Conservation (phyloP, 2,113 vertebrate genomes). For the Aldabrachelys gigantea region DNA sequence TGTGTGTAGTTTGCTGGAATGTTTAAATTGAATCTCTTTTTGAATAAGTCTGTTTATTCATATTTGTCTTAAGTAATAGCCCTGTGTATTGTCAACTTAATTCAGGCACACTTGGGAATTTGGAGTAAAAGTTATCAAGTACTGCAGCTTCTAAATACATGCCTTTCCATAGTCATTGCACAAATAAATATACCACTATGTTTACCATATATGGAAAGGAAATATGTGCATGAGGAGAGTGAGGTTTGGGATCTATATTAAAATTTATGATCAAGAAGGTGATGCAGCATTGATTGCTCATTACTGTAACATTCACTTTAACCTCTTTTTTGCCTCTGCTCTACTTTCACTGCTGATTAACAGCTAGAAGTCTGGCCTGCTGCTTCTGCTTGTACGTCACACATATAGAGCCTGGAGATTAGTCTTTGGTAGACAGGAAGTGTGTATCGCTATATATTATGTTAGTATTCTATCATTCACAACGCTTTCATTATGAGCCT, state of each 20-base stretch:
- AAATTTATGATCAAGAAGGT: slow-evolving; percentile 59
- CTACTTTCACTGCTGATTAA: slow-evolving; percentile 53
- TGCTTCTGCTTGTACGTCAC: slow-evolving; percentile 21
- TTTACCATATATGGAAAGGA: not conserved
- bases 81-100: too few relatives aligned
- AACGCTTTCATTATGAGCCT: slow-evolving; percentile 50
- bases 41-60: too few relatives aligned
- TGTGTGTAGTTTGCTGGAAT: too few relatives aligned
- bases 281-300: slow-evolving; percentile 2
- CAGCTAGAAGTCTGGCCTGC: slow-evolving; percentile 26
- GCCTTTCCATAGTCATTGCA: not conserved
- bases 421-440: not conserved
- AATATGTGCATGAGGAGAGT: slow-evolving; percentile 3
- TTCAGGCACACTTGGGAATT: not conserved
- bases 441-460: slow-evolving; percentile 8
- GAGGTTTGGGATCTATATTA: slow-evolving; percentile 23
- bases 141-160: not conserved
- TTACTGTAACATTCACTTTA: slow-evolving; percentile 67
- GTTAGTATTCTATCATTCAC: slow-evolving; percentile 37
- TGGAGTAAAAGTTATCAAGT: not conserved
- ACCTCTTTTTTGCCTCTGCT: slow-evolving; percentile 54
- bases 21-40: too few relatives aligned
- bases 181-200: not conserved
- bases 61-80: too few relatives aligned
- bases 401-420: not conserved